Evolutionary conservation across 1,140 invertebrate species (phyloP), one percentile per base, ranked within the genome.

Genomic region (Lineus longissimus): DNA sequence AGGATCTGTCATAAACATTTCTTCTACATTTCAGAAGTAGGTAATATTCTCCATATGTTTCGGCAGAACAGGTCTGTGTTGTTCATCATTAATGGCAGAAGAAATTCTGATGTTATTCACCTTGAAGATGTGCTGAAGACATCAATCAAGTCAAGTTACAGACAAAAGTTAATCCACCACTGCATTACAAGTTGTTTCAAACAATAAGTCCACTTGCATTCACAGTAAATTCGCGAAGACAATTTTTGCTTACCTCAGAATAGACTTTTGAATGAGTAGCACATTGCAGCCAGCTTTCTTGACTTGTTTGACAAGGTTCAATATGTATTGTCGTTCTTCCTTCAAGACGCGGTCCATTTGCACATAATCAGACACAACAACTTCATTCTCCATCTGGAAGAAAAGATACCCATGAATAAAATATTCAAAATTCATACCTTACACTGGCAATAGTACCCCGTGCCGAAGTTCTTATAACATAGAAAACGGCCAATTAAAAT

Each of bases 331-430:
- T 58, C 97, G 87, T 82, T 99, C 97, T 83, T 99, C 97, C 78
- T 96, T 91, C n/a, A 99, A 78, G 0, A 99, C 93, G 63, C 97
- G 87, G 83, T 99, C 97, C 97, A 99, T 99, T 63, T 97, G 95
- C 43, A 95, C 88, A 78, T 99, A 99, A 80, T 99, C 97, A 0
- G 95, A 95, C 11, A 99, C 93, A 70, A 99, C 89, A 0, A 99
- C 94, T 73, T 86, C 84, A 83, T 98, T 95, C 77, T 99, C 97
- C 95, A 99, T 99, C 92, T 95, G 72, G 57, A 85, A 84, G 61
- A 17, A 57, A 51, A 40, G 63, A 19, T 45, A 45, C n/a, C 25
- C 62, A 23, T 31, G 19, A 62, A 23, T 47, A 40, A 2, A 23
- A 55, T 31, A 51, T 59, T 43, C 40, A 43, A 19, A 19, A 43